These are phyloP conservation scores for Phocoena sinus DNA, from an alignment of 2,113 vertebrate genomes.

Conservation along the genomic window DNA sequence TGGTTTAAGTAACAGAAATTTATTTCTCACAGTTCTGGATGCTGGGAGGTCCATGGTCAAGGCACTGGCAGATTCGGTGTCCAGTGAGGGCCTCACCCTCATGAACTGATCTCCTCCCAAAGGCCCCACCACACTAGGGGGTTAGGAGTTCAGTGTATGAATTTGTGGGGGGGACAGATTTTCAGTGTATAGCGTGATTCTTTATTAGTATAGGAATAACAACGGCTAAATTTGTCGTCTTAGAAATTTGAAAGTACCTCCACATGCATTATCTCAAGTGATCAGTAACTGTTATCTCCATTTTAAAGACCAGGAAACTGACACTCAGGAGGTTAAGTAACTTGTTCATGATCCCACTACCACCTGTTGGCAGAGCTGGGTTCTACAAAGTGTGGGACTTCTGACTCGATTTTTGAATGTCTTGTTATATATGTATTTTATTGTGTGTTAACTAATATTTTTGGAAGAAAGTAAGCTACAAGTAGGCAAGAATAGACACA, in stretches of 20 bases:
- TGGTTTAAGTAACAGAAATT: too few species aligned
- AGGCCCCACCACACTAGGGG: background rate
- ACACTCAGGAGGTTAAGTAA: background rate
- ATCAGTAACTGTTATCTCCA: background rate
- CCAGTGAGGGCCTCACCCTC: background rate
- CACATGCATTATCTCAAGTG: background rate
- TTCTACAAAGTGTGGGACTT: background rate
- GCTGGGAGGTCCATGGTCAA: background rate
- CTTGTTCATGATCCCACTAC: background rate
- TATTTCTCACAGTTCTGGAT: background rate
- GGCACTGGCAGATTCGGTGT: background rate
- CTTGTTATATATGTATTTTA: background rate
- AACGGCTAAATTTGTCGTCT: background rate
- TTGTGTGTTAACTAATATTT: background rate
- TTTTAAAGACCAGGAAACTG: background rate
- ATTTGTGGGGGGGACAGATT: background rate
- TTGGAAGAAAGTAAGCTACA: background rate
- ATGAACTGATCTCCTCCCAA: background rate
- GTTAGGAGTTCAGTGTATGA: background rate
- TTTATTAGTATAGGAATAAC: background rate
- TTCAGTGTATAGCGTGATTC: background rate
- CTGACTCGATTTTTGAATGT: background rate
- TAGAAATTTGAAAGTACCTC: background rate
- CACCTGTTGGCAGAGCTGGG: background rate
- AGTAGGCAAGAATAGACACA: background rate